A percentile compares a stretch with the other conserved stretches of the same genome.
Conservation (phyloP, 2,113 vertebrate species). For the Noctilio leporinus region DNA sequence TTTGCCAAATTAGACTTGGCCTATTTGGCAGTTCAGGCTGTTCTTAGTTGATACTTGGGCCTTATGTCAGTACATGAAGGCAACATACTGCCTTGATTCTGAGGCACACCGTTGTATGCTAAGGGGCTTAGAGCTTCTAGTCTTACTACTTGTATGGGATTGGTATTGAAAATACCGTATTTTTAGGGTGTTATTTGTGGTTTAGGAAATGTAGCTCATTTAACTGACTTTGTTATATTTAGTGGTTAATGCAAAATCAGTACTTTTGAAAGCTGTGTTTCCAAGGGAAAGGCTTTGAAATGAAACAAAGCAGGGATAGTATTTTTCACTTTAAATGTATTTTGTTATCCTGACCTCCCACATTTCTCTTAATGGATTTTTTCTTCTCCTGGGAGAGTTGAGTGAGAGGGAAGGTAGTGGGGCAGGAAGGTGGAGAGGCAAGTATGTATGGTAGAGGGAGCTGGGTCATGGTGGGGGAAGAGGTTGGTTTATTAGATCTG, state of each 20-base stretch:
- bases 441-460: background rate
- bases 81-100: background rate
- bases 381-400: background rate
- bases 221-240: constrained; percentile 8
- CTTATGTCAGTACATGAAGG: background rate
- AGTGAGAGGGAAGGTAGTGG: background rate
- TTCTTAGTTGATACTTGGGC: constrained; percentile 8
- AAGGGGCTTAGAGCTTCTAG: background rate
- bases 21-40: background rate
- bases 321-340: background rate
- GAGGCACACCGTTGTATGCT: background rate
- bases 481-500: background rate
- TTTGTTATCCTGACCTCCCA: background rate
- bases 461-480: background rate
- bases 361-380: background rate
- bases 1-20: constrained; percentile 14
- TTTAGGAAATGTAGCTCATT: constrained; percentile 11
- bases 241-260: background rate
- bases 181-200: background rate
- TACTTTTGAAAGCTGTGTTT: background rate
- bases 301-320: background rate
- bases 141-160: background rate
- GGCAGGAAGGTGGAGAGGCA: background rate
- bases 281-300: constrained; percentile 4
- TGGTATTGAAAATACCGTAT: background rate